Conservation (phyloP, 2,113 vertebrate species). For the Gobius niger region DNA sequence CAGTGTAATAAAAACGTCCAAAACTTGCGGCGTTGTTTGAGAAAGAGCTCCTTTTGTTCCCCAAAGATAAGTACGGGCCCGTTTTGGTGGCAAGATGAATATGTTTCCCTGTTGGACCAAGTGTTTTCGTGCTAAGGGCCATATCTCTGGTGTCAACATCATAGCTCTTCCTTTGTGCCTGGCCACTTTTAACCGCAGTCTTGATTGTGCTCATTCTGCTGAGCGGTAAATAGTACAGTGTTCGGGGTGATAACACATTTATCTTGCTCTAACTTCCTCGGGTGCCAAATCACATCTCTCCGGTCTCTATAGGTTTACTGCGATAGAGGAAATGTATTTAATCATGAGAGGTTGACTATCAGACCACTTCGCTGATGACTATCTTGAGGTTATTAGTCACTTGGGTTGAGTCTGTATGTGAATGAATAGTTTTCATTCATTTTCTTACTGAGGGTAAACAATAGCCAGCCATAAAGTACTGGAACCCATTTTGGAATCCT, state of each 20-base stretch:
- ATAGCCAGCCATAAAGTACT: no score
- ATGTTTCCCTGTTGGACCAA: slow-evolving; percentile 46
- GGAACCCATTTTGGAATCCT: no score
- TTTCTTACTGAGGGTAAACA: not conserved
- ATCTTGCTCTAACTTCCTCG: slow-evolving; percentile 37
- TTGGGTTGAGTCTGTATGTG: not conserved
- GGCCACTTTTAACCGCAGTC: slow-evolving; percentile 28
- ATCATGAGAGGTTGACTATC: slow-evolving; percentile 66
- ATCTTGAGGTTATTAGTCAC: slow-evolving; percentile 50
- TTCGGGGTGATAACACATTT: slow-evolving; percentile 30
- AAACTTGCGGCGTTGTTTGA: slow-evolving; percentile 58
- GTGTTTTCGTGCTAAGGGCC: slow-evolving; percentile 45
- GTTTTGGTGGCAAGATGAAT: slow-evolving; percentile 67
- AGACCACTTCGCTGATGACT: slow-evolving; percentile 40
- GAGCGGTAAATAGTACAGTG: slow-evolving; percentile 50
- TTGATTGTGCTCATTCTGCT: slow-evolving; percentile 29
- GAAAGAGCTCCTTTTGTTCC: slow-evolving; percentile 62
- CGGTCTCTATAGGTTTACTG: slow-evolving; percentile 35
- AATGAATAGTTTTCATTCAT: not conserved
- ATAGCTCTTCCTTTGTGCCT: slow-evolving; percentile 44
- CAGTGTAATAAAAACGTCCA: slow-evolving; percentile 72
- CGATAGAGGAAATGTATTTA: slow-evolving; percentile 50
- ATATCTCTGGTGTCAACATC: slow-evolving; percentile 63
- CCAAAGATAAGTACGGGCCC: slow-evolving; percentile 62
- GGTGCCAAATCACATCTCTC: slow-evolving; percentile 38